These are phyloP conservation scores for Lepetodrilus schrolli DNA, from an alignment of 2,888 invertebrate species.

Conservation along the genomic window DNA sequence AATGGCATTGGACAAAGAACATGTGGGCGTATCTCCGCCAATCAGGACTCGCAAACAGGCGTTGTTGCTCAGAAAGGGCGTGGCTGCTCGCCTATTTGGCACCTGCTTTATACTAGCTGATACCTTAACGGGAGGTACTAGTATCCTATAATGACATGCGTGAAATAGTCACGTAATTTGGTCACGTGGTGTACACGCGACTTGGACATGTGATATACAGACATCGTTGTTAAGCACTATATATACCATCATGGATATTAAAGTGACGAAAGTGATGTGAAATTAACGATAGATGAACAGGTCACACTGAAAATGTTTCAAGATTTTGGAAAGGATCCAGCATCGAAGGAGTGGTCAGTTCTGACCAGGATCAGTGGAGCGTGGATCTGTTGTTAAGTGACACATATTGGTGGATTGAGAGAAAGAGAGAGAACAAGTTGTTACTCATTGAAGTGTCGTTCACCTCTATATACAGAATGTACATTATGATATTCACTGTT, in stretches of 20 bases:
- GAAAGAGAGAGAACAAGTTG: too few species aligned
- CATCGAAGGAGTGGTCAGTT: too few species aligned
- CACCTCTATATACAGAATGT: background rate
- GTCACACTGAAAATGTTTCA: background rate
- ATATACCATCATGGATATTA: conserved; percentile 9
- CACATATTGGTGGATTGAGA: too few species aligned
- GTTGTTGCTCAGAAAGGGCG: conserved; percentile 26
- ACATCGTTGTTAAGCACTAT: too few species aligned
- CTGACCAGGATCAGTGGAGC: too few species aligned
- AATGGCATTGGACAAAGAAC: background rate
- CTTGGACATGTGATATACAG: background rate
- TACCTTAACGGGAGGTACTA: background rate
- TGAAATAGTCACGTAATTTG: background rate
- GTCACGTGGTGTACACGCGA: conserved; percentile 9
- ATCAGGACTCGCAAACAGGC: conserved; percentile 2
- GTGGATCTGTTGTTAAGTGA: too few species aligned
- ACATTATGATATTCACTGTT: conserved; percentile 14
- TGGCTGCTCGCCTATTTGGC: conserved; percentile 16
- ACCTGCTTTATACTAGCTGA: conserved; percentile 10
- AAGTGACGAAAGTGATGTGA: background rate
- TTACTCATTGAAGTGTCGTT: conserved; percentile 4
- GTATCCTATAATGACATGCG: background rate
- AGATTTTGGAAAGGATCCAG: too few species aligned
- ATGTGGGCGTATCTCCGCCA: background rate
- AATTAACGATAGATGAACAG: background rate